These are phyloP conservation scores for Coleophora flavipennella DNA, from an alignment of 2,888 invertebrate species.

Conservation along the genomic window DNA sequence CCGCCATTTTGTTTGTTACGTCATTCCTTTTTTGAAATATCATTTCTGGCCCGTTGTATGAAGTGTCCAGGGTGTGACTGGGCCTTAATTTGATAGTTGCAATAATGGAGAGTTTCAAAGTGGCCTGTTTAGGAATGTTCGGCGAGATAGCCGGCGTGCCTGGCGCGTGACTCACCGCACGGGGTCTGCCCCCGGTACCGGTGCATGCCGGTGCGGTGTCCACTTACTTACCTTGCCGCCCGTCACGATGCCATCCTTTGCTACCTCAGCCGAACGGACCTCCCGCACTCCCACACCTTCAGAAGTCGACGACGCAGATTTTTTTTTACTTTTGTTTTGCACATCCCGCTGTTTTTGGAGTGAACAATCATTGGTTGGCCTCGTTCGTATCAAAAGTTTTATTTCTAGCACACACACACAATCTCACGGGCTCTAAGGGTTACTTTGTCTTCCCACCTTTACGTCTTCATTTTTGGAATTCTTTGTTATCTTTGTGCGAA, in stretches of 20 bases:
- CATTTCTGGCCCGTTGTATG: no score
- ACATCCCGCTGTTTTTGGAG: no score
- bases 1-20: no score
- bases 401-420: background rate
- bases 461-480: constrained; percentile 23
- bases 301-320: constrained; percentile 15
- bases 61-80: no score
- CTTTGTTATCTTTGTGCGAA: constrained; percentile 14
- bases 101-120: constrained; percentile 30
- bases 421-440: constrained; percentile 20
- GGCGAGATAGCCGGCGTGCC: constrained; percentile 47
- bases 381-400: background rate
- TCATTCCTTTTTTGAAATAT: no score
- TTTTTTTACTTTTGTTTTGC: background rate
- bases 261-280: constrained; percentile 32
- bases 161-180: constrained; percentile 46
- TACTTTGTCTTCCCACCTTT: constrained; percentile 23
- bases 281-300: constrained; percentile 9
- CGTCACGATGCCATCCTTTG: constrained; percentile 17
- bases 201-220: constrained; percentile 11
- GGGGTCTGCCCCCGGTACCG: constrained; percentile 25
- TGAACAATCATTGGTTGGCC: no score
- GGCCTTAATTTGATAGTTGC: constrained; percentile 3
- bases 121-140: constrained; percentile 43
- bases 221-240: no score